These are phyloP conservation scores for Mycetomoellerius zeteki DNA, from an alignment of 1,140 invertebrate species.

Conservation along the genomic window DNA sequence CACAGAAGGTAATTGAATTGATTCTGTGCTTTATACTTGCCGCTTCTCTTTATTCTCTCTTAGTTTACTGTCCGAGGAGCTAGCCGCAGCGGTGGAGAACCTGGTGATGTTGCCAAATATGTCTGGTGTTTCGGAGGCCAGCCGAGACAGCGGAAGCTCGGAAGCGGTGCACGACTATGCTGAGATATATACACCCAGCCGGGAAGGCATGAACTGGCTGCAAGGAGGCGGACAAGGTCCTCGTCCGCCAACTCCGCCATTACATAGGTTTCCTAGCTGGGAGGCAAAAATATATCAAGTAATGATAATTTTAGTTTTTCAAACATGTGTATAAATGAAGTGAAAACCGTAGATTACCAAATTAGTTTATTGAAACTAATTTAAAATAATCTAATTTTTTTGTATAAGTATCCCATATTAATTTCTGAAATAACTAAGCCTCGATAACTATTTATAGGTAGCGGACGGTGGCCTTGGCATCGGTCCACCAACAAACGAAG, in stretches of 20 bases:
- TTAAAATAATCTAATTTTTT: neutral
- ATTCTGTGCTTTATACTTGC: conserved; percentile 72
- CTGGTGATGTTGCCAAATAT: conserved; percentile 84
- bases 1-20: conserved; percentile 35
- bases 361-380: neutral
- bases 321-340: neutral
- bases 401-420: neutral
- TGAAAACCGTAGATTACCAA: neutral
- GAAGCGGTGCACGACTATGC: conserved; percentile 96
- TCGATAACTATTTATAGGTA: conserved; percentile 86
- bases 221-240: conserved; percentile 81
- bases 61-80: conserved; percentile 84
- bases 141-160: conserved; percentile 83
- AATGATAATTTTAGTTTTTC: conserved; percentile 17
- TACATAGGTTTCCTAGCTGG: conserved; percentile 96
- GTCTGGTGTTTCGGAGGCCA: conserved; percentile 80
- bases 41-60: conserved; percentile 52
- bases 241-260: conserved; percentile 94
- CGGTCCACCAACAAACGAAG: conserved; percentile 84
- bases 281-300: conserved; percentile 97
- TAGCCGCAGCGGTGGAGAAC: conserved; percentile 85
- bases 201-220: conserved; percentile 88
- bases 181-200: conserved; percentile 97
- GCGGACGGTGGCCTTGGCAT: conserved; percentile 93
- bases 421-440: neutral